Conservation (phyloP, 2,888 invertebrate species). For the Spialia ferax region DNA sequence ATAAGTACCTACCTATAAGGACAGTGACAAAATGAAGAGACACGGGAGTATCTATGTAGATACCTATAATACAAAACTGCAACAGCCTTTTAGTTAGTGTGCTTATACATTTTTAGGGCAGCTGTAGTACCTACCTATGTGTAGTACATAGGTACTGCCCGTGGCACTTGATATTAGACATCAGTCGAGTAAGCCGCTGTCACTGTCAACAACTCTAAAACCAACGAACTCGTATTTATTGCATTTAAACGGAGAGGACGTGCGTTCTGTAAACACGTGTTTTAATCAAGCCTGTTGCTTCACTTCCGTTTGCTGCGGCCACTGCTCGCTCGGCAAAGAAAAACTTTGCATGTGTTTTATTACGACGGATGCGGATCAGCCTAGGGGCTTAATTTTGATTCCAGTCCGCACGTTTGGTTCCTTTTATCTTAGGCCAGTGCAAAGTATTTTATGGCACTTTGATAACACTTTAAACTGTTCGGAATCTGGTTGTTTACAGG, state of each 20-base stretch:
- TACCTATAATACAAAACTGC: neutral
- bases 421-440: constrained; percentile 70
- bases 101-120: constrained; percentile 34
- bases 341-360: constrained; percentile 86
- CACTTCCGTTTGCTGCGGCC: constrained; percentile 79
- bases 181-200: constrained; percentile 35
- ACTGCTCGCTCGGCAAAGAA: constrained; percentile 80
- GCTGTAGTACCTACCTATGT: neutral
- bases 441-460: constrained; percentile 47
- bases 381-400: constrained; percentile 81
- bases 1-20: no score
- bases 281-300: constrained; percentile 87
- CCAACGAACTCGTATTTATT: constrained; percentile 58
- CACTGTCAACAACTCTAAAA: constrained; percentile 44
- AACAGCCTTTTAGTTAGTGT: constrained; percentile 28
- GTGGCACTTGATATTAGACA: constrained; percentile 39
- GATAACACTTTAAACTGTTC: constrained; percentile 25
- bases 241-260: constrained; percentile 72
- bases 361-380: constrained; percentile 79
- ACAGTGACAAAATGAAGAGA: no score
- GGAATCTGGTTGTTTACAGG: constrained; percentile 38
- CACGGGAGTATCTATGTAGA: neutral
- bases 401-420: constrained; percentile 72
- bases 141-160: constrained; percentile 5
- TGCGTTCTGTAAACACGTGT: constrained; percentile 85